Evolutionary conservation across 53 echinoderm and acorn worm species (phyloP), one percentile per base, ranked within the genome.

Genomic region (Henricia sp.): DNA sequence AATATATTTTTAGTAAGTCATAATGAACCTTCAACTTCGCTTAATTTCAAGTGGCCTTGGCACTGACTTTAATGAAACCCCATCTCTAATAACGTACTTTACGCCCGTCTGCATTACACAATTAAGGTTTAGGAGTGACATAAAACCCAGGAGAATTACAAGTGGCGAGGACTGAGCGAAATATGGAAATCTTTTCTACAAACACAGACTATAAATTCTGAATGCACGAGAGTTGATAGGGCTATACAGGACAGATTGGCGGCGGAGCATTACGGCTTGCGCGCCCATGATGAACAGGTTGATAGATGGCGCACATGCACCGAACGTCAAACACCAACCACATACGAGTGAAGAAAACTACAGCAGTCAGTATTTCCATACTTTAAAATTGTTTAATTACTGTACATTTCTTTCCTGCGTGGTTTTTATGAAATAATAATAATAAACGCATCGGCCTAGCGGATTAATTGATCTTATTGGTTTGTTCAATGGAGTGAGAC

Each of bases 361-460:
- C 38, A 38, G 37, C 30, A 42, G 58, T 58, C 58, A 57, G 38
- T 46, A 76, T 76, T 76, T 58, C 76, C 56, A 76, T 58, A 25
- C 37, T 73, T 73, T 76, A 76, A n/a, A 76, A 76, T 76, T 76
- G 76, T 76, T n/a, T 59, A 76, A 76, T 76, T 76, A 76, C 56
- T 57, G 25, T 59, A 26, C 39, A 38, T 67, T 37, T 3, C 19
- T 67, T 17, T 72, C 42, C 37, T 55, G 52, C 17, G 53, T 27
- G 73, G 51, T 25, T 59, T 56, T 76, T 36, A 76, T 76, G 57
- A 11, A 76, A 57, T 40, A 43, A n/a, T n/a, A n/a, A n/a, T n/a
- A n/a, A n/a, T n/a, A 76, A 56, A 58, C 17, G 39, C 37, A 30
- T 12, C 24, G 76, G 27, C 76, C 14, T 34, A 39, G 76, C 76